phyloP scores from a whole-genome alignment of 2,797 vertebrate species.

The Cheirogaleus major region DNA sequence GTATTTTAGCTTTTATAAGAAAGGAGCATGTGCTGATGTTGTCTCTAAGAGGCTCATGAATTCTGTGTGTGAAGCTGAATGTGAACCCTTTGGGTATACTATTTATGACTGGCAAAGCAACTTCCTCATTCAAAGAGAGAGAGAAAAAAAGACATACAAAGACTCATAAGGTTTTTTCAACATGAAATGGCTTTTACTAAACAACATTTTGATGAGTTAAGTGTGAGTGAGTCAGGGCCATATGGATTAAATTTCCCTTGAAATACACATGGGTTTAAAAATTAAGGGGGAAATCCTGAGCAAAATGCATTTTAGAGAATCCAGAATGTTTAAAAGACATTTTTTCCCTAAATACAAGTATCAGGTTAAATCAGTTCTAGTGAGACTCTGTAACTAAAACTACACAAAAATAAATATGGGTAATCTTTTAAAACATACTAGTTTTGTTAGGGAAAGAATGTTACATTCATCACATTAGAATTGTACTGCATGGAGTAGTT shows the following conservation, averaged over 20 bases:
- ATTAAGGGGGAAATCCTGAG: conserved; percentile 59
- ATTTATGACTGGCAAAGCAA: conserved; percentile 69
- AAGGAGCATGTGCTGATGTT: not conserved
- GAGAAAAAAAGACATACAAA: conserved; percentile 63
- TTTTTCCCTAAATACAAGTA: conserved; percentile 34
- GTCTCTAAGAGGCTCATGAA: conserved; percentile 15
- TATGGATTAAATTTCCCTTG: conserved; percentile 81
- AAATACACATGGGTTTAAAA: conserved; percentile 79
- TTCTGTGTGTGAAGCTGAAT: conserved; percentile 59
- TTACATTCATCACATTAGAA: not conserved
- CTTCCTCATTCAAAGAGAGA: conserved; percentile 75
- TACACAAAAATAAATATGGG: not conserved
- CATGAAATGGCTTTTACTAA: conserved; percentile 81
- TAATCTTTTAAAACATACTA: not conserved
- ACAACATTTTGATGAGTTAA: conserved; percentile 82
- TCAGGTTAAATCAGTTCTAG: conserved; percentile 25
- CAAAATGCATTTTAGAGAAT: conserved; percentile 68
- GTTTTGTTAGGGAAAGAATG: not conserved
- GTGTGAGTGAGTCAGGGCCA: conserved; percentile 80
- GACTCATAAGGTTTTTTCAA: conserved; percentile 73
- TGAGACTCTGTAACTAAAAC: conserved; percentile 59
- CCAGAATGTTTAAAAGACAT: conserved; percentile 52
- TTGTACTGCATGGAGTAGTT: fast-evolving
- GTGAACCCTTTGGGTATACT: conserved; percentile 54
- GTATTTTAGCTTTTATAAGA: conserved; percentile 65